Percentiles rank a stretch among this genome's conserved stretches.
These are phyloP conservation scores for Lynx canadensis DNA, from an alignment of 2,113 vertebrate genomes.

Conservation along the genomic window DNA sequence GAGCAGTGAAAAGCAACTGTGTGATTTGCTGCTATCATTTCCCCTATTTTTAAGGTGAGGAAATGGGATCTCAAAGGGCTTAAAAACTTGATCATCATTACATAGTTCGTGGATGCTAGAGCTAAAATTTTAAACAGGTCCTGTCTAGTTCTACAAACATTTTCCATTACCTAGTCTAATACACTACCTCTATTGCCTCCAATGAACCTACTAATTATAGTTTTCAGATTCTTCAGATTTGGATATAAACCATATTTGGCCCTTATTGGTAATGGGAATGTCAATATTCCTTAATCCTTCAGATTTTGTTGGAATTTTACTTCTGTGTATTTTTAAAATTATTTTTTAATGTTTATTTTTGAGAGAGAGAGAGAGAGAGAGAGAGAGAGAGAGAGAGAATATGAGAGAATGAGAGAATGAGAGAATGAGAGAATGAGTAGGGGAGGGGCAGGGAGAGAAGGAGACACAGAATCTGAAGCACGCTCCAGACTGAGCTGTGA, in stretches of 20 bases:
- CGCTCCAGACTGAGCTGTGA: no score
- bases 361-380: no score
- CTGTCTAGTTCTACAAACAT: background rate
- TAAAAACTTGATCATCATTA: background rate
- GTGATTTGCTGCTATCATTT: background rate
- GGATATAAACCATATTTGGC: background rate
- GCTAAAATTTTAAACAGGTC: background rate
- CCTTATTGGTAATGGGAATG: background rate
- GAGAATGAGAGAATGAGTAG: no score
- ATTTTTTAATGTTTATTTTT: background rate
- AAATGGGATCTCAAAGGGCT: background rate
- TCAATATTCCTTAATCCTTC: background rate
- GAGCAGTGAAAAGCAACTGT: background rate
- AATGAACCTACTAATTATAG: background rate
- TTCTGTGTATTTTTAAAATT: background rate
- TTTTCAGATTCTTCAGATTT: background rate
- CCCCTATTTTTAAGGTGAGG: background rate
- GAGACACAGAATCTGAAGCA: no score
- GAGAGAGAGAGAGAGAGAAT: no score
- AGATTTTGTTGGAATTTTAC: slow-evolving; percentile 30
- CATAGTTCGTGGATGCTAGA: background rate
- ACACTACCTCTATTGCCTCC: background rate
- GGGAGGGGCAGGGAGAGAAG: no score
- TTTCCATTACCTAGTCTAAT: background rate
- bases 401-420: no score